phyloP scores from a whole-genome alignment of 2,797 vertebrate genomes.

The Cirrhinus molitorella region DNA sequence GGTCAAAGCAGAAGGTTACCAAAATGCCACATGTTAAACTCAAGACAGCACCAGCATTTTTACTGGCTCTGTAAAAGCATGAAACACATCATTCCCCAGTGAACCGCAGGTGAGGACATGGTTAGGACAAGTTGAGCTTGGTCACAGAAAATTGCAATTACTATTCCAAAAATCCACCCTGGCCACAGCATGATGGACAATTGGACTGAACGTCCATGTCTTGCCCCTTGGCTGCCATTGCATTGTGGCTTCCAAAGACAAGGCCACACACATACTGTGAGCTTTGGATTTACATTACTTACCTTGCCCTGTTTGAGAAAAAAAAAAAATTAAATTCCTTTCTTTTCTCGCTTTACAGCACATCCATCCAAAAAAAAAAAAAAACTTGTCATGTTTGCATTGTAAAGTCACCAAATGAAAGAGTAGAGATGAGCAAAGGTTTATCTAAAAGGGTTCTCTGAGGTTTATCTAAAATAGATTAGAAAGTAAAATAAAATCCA shows the following conservation, averaged over 20 bases:
- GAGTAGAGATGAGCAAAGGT: neutral
- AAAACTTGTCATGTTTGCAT: slow-evolving; percentile 54
- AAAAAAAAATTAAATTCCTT: slow-evolving; percentile 21
- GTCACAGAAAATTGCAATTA: slow-evolving; percentile 27
- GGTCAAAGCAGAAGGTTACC: slow-evolving; percentile 38
- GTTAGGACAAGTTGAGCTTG: slow-evolving; percentile 6
- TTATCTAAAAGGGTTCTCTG: neutral
- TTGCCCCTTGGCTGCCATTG: slow-evolving; percentile 13
- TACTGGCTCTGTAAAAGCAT: slow-evolving; percentile 20
- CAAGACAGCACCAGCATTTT: slow-evolving; percentile 31
- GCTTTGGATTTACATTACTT: slow-evolving; percentile 3
- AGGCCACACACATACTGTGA: slow-evolving; percentile 34
- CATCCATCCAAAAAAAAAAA: neutral
- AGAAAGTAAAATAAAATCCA: neutral
- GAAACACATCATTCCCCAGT: slow-evolving; percentile 31
- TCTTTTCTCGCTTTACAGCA: neutral
- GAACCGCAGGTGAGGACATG: slow-evolving; percentile 40
- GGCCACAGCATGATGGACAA: slow-evolving; percentile 7
- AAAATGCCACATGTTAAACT: slow-evolving; percentile 49
- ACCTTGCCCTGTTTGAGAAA: neutral
- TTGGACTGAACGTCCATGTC: neutral
- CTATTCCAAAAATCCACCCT: slow-evolving; percentile 33
- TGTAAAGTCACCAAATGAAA: slow-evolving; percentile 46
- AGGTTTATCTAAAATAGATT: neutral
- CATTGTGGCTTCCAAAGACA: slow-evolving; percentile 2